Percentiles rank a stretch among this genome's conserved stretches.
Evolutionary conservation across 2,888 invertebrate species (phyloP).

Genomic region (Thelaira solivaga): DNA sequence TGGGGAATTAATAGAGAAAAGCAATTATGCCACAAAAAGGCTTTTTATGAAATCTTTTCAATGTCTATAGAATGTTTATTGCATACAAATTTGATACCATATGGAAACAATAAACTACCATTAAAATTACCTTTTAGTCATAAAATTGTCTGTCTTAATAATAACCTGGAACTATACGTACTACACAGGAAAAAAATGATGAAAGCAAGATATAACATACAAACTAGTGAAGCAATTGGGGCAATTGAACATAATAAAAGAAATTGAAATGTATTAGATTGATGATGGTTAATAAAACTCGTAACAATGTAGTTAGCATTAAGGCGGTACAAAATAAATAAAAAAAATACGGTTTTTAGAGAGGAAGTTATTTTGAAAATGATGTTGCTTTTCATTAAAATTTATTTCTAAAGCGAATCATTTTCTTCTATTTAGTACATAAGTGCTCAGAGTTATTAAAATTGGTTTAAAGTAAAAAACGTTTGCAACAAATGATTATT

Average conservation of each 20-base stretch:
- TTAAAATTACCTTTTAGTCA: slow-evolving; percentile 43
- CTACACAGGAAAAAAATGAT: neutral
- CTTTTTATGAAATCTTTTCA: slow-evolving; percentile 31
- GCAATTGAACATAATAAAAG: too few relatives aligned
- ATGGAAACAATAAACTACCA: slow-evolving; percentile 47
- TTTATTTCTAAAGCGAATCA: too few relatives aligned
- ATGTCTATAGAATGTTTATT: slow-evolving; percentile 49
- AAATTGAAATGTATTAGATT: slow-evolving; percentile 15
- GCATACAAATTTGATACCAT: slow-evolving; percentile 42
- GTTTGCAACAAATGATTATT: too few relatives aligned
- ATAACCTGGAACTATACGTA: slow-evolving; percentile 18
- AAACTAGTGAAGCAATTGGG: neutral
- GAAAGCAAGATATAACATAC: neutral
- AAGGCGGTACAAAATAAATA: too few relatives aligned
- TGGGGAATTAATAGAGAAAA: slow-evolving; percentile 37
- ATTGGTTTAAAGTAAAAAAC: too few relatives aligned
- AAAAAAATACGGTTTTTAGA: too few relatives aligned
- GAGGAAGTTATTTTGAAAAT: too few relatives aligned
- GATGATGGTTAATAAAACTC: slow-evolving; percentile 28
- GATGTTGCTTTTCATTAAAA: too few relatives aligned
- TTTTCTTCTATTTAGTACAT: too few relatives aligned
- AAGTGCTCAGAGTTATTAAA: too few relatives aligned
- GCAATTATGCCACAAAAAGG: slow-evolving; percentile 42
- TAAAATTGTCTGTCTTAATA: slow-evolving; percentile 29
- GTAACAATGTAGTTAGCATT: neutral